Conservation (phyloP, 2,797 vertebrate genomes). For the Acanthurus tractus region DNA sequence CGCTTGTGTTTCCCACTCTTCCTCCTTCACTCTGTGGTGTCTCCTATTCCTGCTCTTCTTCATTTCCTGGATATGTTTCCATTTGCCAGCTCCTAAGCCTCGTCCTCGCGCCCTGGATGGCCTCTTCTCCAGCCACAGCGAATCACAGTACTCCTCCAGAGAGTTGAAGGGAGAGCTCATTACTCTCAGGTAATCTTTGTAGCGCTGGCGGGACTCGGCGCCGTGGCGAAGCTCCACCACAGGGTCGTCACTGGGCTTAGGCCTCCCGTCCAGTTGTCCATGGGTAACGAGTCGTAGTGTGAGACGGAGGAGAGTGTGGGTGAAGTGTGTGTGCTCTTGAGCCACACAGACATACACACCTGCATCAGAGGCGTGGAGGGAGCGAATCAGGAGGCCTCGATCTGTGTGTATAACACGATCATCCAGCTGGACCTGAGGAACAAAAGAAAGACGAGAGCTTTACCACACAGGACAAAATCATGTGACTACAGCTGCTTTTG, state of each 20-base stretch:
- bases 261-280: slow-evolving; percentile 88
- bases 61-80: slow-evolving; percentile 97
- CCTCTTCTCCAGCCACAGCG: slow-evolving; percentile 95
- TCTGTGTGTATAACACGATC: slow-evolving; percentile 93
- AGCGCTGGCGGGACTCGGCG: slow-evolving; percentile 89
- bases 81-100: slow-evolving; percentile 89
- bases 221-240: slow-evolving; percentile 80
- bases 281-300: slow-evolving; percentile 91
- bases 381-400: slow-evolving; percentile 93
- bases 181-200: slow-evolving; percentile 96
- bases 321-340: slow-evolving; percentile 92
- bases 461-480: slow-evolving; percentile 4
- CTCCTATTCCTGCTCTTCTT: slow-evolving; percentile 95
- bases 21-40: slow-evolving; percentile 76
- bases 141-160: slow-evolving; percentile 96
- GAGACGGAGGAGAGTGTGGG: slow-evolving; percentile 90
- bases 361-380: slow-evolving; percentile 88
- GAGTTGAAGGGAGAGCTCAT: slow-evolving; percentile 91
- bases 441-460: slow-evolving; percentile 13
- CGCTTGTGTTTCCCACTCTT: slow-evolving; percentile 17
- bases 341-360: slow-evolving; percentile 93
- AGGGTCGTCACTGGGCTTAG: slow-evolving; percentile 85
- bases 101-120: slow-evolving; percentile 75
- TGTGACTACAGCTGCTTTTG: background rate
- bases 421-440: slow-evolving; percentile 88